phyloP scores from a whole-genome alignment of 2,888 invertebrate genomes.

The Elgonia sp. region DNA sequence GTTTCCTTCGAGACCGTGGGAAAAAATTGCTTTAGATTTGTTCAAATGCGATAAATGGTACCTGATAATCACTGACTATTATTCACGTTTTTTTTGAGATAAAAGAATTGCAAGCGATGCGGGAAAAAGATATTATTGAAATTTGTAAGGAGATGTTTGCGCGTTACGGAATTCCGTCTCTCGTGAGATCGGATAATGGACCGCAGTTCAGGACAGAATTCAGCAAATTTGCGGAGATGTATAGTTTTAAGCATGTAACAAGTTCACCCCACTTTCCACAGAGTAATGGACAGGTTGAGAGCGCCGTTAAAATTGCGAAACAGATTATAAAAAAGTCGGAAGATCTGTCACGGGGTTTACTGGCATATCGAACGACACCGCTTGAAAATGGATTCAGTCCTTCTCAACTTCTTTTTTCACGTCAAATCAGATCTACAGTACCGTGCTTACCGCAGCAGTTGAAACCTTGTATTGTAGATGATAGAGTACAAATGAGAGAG shows the following conservation, averaged over 20 bases:
- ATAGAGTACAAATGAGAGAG: slow-evolving; percentile 57
- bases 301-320: slow-evolving; percentile 9
- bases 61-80: slow-evolving; percentile 15
- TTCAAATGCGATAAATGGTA: slow-evolving; percentile 33
- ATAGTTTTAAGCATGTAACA: slow-evolving; percentile 17
- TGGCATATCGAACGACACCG: slow-evolving; percentile 16
- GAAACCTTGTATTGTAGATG: neutral
- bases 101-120: slow-evolving; percentile 19
- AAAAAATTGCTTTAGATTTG: slow-evolving; percentile 34
- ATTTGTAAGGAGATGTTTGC: slow-evolving; percentile 21
- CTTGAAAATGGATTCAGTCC: slow-evolving; percentile 19
- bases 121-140: slow-evolving; percentile 19
- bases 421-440: slow-evolving; percentile 4
- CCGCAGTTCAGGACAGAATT: slow-evolving; percentile 25
- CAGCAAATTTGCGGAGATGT: slow-evolving; percentile 7
- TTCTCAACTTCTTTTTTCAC: slow-evolving; percentile 12
- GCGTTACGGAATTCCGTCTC: slow-evolving; percentile 13
- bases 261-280: slow-evolving; percentile 33
- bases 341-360: neutral
- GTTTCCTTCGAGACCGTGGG: slow-evolving; percentile 30
- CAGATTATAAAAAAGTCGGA: slow-evolving; percentile 2
- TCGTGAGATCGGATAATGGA: slow-evolving; percentile 31
- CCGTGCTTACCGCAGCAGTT: neutral
- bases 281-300: slow-evolving; percentile 35
- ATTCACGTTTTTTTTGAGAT: slow-evolving; percentile 32